Base-by-base conservation (phyloP, 1,140 invertebrate genomes). In the Ectropis grisescens region DNA sequence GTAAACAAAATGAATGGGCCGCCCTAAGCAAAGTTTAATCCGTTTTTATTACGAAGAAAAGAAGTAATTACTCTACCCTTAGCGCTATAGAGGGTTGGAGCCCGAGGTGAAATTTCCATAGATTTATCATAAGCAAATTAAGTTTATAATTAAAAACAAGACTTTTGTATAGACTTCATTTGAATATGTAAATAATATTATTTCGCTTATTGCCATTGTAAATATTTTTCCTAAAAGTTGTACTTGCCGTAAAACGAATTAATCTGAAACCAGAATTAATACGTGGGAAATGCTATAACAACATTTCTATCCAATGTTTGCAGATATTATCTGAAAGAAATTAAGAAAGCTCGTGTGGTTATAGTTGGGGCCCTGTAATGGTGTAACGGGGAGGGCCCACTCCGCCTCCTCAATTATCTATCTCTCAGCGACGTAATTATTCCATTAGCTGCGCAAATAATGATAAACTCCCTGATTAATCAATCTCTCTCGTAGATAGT, bases 11-110 rank as follows among this genome's bases (percentile, higher is more conserved):
- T 71, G 70, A 76, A 79, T 79, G 64, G 67, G 58, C 67, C 52
- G 53, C 70, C 70, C 75, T 76, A 80, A 80, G 71, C 70, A 80
- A 80, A 80, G 75, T 80, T 80, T 75, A 80, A 80, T 80, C 70
- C 70, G 71, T 80, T 80, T 79, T 76, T 80, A 80, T 76, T 80
- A 80, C 70, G 65, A 80, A 76, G 75, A 80, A 80, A 80, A 80
- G 70, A 80, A 76, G 75, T 80, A 80, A 80, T 80, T 80, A 75
- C 71, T 71, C 72, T 69, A 66, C 69, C 71, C 66, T 76, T 75
- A 70, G 58, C 57, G 56, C 53, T 68, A 59, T 61, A 72, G 70
- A 76, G 75, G 75, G 69, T 72, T 71, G 62, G 48, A 62, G 43
- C 61, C 56, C 53, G 68, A 80, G 71, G 71, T 78, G 72, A 80